phyloP scores from a whole-genome alignment of 2,113 vertebrate species.

The Cephalopterus ornatus region DNA sequence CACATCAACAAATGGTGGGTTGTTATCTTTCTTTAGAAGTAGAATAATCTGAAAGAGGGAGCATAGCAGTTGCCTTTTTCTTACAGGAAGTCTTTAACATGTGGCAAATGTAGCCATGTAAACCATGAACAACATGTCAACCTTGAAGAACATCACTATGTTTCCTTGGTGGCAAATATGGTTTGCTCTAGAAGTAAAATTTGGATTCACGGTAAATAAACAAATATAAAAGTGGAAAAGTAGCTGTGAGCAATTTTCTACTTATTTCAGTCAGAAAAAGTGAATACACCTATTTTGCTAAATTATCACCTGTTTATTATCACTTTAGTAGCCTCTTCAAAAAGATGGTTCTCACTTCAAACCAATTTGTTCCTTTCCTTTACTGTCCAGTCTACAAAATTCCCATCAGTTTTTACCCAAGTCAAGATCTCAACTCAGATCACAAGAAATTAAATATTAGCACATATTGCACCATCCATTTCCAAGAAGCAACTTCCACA shows the following conservation, averaged over 20 bases:
- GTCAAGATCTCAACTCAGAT: neutral
- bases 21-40: neutral
- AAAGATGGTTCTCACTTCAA: neutral
- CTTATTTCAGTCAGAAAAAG: neutral
- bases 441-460: neutral
- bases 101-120: neutral
- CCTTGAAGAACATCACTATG: neutral
- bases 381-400: neutral
- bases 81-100: neutral
- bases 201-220: neutral
- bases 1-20: neutral
- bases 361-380: neutral
- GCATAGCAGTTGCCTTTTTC: neutral
- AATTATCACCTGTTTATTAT: neutral
- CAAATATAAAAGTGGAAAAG: neutral
- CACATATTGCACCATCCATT: neutral
- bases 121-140: neutral
- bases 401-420: neutral
- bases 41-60: neutral
- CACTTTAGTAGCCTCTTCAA: neutral
- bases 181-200: neutral
- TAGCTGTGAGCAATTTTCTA: neutral
- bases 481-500: neutral
- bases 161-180: neutral
- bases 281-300: neutral